phyloP scores from a whole-genome alignment of 2,113 vertebrate genomes.

The Bubo bubo region DNA sequence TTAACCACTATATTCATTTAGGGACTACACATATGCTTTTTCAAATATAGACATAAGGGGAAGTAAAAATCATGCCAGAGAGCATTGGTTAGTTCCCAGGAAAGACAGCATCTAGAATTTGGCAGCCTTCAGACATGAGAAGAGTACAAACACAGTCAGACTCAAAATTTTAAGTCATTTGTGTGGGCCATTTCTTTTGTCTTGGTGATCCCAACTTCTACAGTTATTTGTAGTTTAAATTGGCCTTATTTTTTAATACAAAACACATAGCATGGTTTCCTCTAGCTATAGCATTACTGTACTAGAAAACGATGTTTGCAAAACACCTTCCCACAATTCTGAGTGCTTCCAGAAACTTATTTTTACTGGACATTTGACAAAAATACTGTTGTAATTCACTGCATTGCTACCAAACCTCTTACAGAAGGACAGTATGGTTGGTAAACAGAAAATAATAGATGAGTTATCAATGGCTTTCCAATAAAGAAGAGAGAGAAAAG shows the following conservation, averaged over 20 bases:
- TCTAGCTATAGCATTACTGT: not conserved
- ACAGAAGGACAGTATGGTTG: not conserved
- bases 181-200: not conserved
- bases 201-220: not conserved
- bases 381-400: not conserved
- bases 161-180: not conserved
- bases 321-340: not conserved
- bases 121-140: constrained; percentile 26
- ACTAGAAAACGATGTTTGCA: not conserved
- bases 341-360: not conserved
- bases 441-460: not conserved
- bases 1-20: constrained; percentile 61
- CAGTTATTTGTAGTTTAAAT: not conserved
- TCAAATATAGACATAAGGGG: constrained; percentile 58
- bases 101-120: constrained; percentile 46
- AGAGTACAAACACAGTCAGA: not conserved
- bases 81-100: constrained; percentile 59
- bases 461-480: not conserved
- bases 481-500: not conserved
- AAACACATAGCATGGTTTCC: not conserved
- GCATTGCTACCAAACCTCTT: not conserved
- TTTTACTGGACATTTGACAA: not conserved
- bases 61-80: constrained; percentile 58
- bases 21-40: constrained; percentile 46
- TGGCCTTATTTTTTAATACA: not conserved